A percentile compares a stretch with the other conserved stretches of the same genome.
Evolutionary conservation across 2,888 invertebrate genomes (phyloP).

Genomic region (Dexiosoma caninum): DNA sequence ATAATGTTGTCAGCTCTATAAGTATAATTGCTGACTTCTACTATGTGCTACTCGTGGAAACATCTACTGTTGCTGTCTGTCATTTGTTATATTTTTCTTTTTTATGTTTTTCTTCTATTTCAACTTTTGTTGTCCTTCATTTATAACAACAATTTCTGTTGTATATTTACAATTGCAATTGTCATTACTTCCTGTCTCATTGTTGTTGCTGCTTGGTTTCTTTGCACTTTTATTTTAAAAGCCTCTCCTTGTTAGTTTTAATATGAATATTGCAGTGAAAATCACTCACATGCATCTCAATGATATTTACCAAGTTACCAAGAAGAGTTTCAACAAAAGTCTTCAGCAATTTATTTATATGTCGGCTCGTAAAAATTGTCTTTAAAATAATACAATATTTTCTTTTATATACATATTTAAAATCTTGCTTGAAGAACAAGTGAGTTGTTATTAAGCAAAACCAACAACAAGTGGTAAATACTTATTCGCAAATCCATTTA

Average conservation of each 20-base stretch:
- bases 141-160: background rate
- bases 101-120: background rate
- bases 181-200: background rate
- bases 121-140: background rate
- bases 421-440: no score
- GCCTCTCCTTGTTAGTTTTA: background rate
- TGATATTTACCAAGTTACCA: no score
- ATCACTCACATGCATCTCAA: no score
- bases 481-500: no score
- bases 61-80: background rate
- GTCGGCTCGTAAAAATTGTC: no score
- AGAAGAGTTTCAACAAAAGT: no score
- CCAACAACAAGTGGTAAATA: no score
- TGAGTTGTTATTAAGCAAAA: no score
- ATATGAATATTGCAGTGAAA: no score
- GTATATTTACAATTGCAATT: background rate
- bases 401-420: no score
- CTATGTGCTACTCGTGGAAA: background rate
- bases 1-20: background rate
- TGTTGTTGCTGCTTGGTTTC: background rate
- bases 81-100: background rate
- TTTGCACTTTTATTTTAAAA: background rate
- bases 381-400: no score
- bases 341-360: no score
- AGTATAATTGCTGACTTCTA: background rate